Evolutionary conservation across 2,113 vertebrate species (phyloP), one percentile per base, ranked within the genome.

Genomic region (Globicephala melas): DNA sequence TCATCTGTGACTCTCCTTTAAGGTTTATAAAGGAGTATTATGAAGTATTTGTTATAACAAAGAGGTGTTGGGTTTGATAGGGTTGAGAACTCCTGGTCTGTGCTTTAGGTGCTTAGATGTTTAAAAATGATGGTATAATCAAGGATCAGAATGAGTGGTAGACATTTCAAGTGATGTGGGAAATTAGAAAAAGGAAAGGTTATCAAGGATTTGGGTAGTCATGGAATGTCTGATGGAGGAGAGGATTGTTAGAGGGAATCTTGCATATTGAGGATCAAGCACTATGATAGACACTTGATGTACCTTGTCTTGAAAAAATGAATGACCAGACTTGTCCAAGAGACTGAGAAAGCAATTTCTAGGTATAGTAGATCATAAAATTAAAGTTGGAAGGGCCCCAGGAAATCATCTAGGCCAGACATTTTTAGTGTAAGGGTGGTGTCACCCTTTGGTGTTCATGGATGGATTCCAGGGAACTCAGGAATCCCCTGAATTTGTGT

Each of bases 111-210:
- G 26, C 33, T 90, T 21, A 89, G 11, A 55, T 76, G 6, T 82
- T 80, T 76, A 13, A 21, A 91, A 85, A 70, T 67, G 31, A 65
- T 91, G 53, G 25, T 73, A 85, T 77, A 94, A 67, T 89, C 41
- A 86, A 81, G 60, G 90, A 77, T 88, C 79, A 77, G 53, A 77
- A 85, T 92, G 31, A 91, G 31, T 76, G 44, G 53, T 50, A 82
- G 36, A 44, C 76, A 84, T 53, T 95, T 73, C 41, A 74, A 58
- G 68, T 85, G 79, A 63, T 90, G 23, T 33, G 58, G 89, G 60
- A 94, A 91, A 44, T 58, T 77, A 94, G 53, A 86, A 71, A 97
- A 94, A 77, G 26, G 38, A 58, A 91, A 44, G 58, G 91, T 79
- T 91, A 15, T 82, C 88, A 38, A 50, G 31, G 58, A 88, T 68